Base-by-base conservation (phyloP, 2,113 vertebrate species). In the Motacilla tschutschensis region DNA sequence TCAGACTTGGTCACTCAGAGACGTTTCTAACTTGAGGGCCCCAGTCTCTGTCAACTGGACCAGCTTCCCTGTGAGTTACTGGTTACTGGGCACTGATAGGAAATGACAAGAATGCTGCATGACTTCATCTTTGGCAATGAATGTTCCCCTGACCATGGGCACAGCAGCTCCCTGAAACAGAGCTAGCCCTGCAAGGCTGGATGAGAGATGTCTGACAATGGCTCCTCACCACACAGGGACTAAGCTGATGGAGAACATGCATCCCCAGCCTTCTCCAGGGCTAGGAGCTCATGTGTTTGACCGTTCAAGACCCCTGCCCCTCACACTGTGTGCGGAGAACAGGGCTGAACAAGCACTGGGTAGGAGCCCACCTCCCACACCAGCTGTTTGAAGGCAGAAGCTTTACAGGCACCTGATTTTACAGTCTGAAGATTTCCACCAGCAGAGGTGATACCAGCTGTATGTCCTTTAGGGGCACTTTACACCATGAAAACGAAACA, bases 111-210 rank as follows among this genome's bases (percentile, higher is more conserved):
- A 93, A 48, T 0, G 1, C 67, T 65, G 20, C 44, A 11, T 1
- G 36, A 26, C 46, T 64, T 79, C 46, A 33, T 31, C 55, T 76
- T n/a, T 31, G 57, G 38, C 5, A 7, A 28, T 1, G 5, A 48
- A 15, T 15, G 17, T 16, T 51, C 12, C 50, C 44, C 19, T 0
- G 0, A 20, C 11, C 17, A 0, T 2, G 38, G n/a, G 59, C 67
- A 38, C 33, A 64, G 73, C 9, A 53, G 55, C 21, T 79, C 69
- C 26, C 46, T 21, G 64, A 57, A 40, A 35, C 1, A 1, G 55
- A 67, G 50, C 25, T 63, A 19, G 6, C 12, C 20, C 38, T 65
- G 43, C 24, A 31, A 21, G 44, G 40, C 55, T 36, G 69, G 28
- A 20, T 0, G 1, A 69, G 38, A 24, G 25, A 44, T 16, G 6